phyloP scores from a whole-genome alignment of 2,888 invertebrate species.

The Macrophya alboannulata region DNA sequence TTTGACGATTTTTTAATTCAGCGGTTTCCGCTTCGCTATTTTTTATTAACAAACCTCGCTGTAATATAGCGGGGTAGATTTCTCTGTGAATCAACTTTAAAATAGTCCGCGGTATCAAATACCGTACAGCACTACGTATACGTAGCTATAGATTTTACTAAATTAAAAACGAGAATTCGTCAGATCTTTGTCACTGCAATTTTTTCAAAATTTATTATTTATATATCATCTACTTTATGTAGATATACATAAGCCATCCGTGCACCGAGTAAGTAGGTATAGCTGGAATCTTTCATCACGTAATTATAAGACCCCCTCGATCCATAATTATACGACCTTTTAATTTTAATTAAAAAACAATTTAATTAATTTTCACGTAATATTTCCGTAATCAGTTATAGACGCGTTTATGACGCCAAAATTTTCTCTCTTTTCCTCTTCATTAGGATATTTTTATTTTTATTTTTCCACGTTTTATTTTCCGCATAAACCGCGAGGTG shows the following conservation, averaged over 20 bases:
- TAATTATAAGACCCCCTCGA: neutral
- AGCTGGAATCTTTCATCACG: slow-evolving; percentile 17
- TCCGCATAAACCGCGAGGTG: neutral
- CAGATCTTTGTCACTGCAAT: neutral
- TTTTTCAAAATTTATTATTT: neutral
- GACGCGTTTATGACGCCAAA: neutral
- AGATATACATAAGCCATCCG: neutral
- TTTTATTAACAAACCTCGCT: neutral
- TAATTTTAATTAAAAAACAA: slow-evolving; percentile 18
- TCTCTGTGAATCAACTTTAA: neutral
- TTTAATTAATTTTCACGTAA: slow-evolving; percentile 11
- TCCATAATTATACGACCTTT: slow-evolving; percentile 6
- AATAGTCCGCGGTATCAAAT: neutral
- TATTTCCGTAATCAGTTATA: neutral
- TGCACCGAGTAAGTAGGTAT: neutral
- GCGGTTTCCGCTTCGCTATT: slow-evolving; percentile 10
- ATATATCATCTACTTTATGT: neutral
- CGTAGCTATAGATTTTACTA: neutral
- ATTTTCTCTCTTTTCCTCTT: neutral
- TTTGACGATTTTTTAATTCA: slow-evolving; percentile 21
- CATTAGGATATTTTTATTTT: too few species aligned
- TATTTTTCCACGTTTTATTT: neutral
- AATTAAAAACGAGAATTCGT: neutral
- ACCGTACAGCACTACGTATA: neutral
- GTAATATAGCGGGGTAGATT: neutral